Percentiles rank a stretch among this genome's conserved stretches.
Evolutionary conservation across 2,888 invertebrate species (phyloP).

Genomic region (Synanthedon vespiformis): DNA sequence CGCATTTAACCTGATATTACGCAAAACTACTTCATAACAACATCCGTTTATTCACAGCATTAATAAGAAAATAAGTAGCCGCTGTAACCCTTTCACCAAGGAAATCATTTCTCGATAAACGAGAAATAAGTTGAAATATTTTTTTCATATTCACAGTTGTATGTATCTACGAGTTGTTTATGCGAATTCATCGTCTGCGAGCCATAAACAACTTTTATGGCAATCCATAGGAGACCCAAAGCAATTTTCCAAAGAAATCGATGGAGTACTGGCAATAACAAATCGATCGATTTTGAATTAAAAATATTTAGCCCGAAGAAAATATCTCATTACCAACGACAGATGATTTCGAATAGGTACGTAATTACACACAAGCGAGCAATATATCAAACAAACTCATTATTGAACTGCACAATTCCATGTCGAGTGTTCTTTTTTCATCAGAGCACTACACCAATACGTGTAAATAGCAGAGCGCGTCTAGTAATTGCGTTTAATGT

Average conservation of each 20-base stretch:
- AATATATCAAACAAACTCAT: conserved; percentile 38
- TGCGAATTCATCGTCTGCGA: conserved; percentile 5
- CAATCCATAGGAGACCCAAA: conserved; percentile 20
- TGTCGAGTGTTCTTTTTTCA: conserved; percentile 25
- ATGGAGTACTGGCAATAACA: conserved; percentile 5
- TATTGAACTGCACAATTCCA: conserved; percentile 27
- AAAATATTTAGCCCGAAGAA: conserved; percentile 32
- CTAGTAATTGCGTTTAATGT: conserved; percentile 59
- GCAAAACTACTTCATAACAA: not conserved
- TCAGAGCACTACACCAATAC: conserved; percentile 20
- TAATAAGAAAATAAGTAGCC: conserved; percentile 2
- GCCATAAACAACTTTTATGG: conserved; percentile 33
- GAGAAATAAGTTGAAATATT: not conserved
- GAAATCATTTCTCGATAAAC: conserved; percentile 3
- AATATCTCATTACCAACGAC: conserved; percentile 36
- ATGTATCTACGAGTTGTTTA: not conserved
- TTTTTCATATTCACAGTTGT: not conserved
- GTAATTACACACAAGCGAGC: conserved; percentile 40
- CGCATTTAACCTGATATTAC: not conserved
- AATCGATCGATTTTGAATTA: conserved; percentile 36
- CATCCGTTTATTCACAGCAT: not conserved
- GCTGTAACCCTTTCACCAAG: conserved; percentile 3
- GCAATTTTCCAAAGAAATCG: conserved; percentile 33
- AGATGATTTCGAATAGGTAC: conserved; percentile 38
- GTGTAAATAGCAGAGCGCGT: conserved; percentile 34